Evolutionary conservation across 92 coral and sea anemone species (phyloP), one percentile per base, ranked within the genome.

Genomic region (Paragorgia papillata): DNA sequence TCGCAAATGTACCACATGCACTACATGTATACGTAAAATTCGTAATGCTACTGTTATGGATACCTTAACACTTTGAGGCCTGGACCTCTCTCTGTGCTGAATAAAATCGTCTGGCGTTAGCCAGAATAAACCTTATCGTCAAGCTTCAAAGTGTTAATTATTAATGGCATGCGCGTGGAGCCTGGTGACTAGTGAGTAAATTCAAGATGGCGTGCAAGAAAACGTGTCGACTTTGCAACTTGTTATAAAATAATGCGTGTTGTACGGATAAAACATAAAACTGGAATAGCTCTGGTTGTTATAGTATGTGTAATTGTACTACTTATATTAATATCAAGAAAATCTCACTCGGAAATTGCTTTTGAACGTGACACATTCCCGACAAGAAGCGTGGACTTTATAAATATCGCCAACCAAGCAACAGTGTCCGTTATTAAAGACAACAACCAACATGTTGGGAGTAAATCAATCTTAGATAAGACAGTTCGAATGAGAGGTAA

Each of bases 181-280:
- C 12, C 5, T 37, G 43, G 43, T 37, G 43, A 37, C 43, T 37
- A 37, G 43, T 37, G 43, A 37, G 12, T 4, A 12, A 12, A 62
- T 66, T 63, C 73, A 66, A 66, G 2, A 66, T 66, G 73, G 73
- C 73, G 25, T n/a, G 54, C 10, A 17, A 22, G 59, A 1, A 63
- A 33, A 15, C 33, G 12, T 24, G 29, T 19, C 61, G 29, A 55
- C 9, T 55, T 55, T 2, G 2, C n/a, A 66, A 66, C 51, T 51
- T 66, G 51, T 48, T 2, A 10, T 29, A 2, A 27, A 5, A 68
- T 8, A 49, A 68, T 68, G 75, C 75, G 75, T 14, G 75, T 68
- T 12, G 59, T 68, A 15, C 75, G 75, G 33, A 46, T 68, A 44
- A 68, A 68, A 68, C 58, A 25, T 5, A 68, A 68, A 29, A 41